These are phyloP conservation scores for Allobates femoralis DNA, from an alignment of 2,797 vertebrate species.

Conservation along the genomic window DNA sequence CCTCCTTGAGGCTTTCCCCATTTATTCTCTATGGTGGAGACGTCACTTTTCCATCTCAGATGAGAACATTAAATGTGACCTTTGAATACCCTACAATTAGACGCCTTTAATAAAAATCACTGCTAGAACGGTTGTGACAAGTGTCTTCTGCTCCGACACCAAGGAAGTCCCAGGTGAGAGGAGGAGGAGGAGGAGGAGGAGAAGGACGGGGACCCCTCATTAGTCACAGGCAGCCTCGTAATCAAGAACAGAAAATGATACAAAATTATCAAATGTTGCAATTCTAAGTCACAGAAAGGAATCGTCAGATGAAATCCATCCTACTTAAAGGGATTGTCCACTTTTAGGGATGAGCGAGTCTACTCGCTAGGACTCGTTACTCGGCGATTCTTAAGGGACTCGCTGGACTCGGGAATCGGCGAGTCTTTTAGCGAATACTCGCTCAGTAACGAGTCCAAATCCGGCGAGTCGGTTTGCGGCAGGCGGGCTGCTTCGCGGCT, in stretches of 20 bases:
- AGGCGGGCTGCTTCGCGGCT: no score
- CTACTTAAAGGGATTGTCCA: background rate
- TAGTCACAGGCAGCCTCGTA: background rate
- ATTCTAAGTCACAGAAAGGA: background rate
- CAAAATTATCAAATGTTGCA: background rate
- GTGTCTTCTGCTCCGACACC: background rate
- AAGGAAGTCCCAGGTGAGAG: conserved; percentile 25
- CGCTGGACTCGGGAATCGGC: no score
- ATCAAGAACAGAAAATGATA: background rate
- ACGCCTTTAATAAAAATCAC: conserved; percentile 62
- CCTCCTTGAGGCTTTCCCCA: conserved; percentile 67
- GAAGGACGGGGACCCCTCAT: background rate
- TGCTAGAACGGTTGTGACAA: conserved; percentile 65
- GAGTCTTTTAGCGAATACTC: no score
- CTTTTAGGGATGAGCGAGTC: no score
- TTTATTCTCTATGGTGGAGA: conserved; percentile 64
- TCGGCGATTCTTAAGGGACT: no score
- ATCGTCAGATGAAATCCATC: background rate
- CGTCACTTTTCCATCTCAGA: conserved; percentile 57
- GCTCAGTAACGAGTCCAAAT: no score
- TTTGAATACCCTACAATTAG: conserved; percentile 70
- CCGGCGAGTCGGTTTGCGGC: no score
- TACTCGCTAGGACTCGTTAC: no score
- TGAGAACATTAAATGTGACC: conserved; percentile 67
- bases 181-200: background rate